phyloP scores from a whole-genome alignment of 2,888 invertebrate genomes.

The Xanthia togata region DNA sequence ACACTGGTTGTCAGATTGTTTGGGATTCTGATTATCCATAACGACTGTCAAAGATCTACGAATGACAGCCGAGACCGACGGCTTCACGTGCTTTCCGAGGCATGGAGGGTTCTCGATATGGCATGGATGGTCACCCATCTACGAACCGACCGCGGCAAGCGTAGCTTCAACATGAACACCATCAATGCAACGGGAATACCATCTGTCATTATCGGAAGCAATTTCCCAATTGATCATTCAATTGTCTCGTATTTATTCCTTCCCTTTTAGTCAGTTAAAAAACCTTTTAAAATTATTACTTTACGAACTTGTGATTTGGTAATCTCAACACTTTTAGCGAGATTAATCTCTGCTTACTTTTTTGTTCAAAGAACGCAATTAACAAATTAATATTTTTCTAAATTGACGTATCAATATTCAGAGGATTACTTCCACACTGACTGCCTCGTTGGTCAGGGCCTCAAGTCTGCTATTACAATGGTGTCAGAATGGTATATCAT shows the following conservation, averaged over 20 bases:
- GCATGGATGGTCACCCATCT: neutral
- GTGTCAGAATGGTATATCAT: no score
- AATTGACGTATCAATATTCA: neutral
- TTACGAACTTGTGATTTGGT: neutral
- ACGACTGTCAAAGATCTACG: no score
- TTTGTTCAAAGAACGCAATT: neutral
- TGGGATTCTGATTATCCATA: no score
- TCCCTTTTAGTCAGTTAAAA: neutral
- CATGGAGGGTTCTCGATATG: neutral
- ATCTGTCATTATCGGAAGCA: neutral
- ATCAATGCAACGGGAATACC: neutral
- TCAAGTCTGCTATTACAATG: no score
- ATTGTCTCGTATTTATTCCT: neutral
- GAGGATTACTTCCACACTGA: neutral
- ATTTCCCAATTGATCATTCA: neutral
- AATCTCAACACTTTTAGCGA: constrained; percentile 3
- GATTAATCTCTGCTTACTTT: neutral
- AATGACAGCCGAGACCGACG: neutral
- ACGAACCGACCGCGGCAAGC: neutral
- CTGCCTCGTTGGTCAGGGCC: no score
- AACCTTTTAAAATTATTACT: constrained; percentile 7
- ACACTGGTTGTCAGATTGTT: no score
- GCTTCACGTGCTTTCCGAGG: neutral
- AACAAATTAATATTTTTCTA: neutral
- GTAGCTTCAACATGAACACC: neutral